Conservation (phyloP, 2,888 invertebrate genomes). For the Protophormia terraenovae region DNA sequence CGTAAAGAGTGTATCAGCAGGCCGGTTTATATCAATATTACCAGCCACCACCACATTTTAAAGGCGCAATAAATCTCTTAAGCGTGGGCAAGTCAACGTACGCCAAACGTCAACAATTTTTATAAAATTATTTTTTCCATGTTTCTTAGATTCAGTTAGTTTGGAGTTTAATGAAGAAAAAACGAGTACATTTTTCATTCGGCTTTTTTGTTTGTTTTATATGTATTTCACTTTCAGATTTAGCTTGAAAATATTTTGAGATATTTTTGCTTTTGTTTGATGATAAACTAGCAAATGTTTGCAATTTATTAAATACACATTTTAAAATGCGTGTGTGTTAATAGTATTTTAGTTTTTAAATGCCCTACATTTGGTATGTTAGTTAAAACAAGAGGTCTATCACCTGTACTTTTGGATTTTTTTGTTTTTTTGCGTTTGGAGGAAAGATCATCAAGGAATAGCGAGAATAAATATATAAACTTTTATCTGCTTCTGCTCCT, state of each 20-base stretch:
- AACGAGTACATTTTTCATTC: conserved; percentile 23
- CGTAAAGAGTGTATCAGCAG: conserved; percentile 21
- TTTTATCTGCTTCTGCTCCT: too few species aligned
- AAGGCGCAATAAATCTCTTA: conserved; percentile 63
- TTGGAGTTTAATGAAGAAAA: conserved; percentile 14
- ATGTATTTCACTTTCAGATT: conserved; percentile 50
- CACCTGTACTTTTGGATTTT: too few species aligned
- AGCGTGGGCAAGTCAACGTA: conserved; percentile 68
- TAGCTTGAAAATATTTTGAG: conserved; percentile 25
- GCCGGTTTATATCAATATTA: conserved; percentile 14
- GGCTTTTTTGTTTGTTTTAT: neutral
- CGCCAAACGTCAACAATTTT: conserved; percentile 67
- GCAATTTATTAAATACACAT: conserved; percentile 60
- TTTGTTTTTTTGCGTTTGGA: too few species aligned
- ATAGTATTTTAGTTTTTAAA: neutral
- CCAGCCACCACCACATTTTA: conserved; percentile 53
- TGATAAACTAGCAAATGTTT: conserved; percentile 39
- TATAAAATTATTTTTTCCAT: conserved; percentile 27
- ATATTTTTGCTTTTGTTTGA: conserved; percentile 22
- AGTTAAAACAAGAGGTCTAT: too few species aligned
- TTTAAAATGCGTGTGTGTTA: conserved; percentile 62
- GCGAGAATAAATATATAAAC: too few species aligned
- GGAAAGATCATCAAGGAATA: too few species aligned
- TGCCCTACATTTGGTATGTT: neutral
- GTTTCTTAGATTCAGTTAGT: conserved; percentile 21